Percentiles rank a stretch among this genome's conserved stretches.
These are phyloP conservation scores for Tetanocera ferruginea DNA, from an alignment of 2,888 invertebrate species.

Conservation along the genomic window DNA sequence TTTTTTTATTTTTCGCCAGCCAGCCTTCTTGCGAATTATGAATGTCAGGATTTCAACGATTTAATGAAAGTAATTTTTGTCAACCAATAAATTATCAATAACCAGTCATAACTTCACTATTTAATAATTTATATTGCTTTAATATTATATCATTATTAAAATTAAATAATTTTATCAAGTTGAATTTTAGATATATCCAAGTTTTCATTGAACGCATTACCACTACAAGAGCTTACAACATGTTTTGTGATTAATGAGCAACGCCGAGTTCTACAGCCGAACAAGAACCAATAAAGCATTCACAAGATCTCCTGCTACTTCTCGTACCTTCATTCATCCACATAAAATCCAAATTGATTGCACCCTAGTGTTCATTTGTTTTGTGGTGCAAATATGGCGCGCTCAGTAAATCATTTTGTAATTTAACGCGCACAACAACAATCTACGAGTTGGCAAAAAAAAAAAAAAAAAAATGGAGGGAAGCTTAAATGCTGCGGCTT, in stretches of 20 bases:
- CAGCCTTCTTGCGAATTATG: no score
- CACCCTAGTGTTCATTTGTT: conserved; percentile 36
- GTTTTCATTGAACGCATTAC: no score
- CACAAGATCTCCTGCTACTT: neutral
- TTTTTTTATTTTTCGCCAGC: no score
- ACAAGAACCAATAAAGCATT: neutral
- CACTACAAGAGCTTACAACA: neutral
- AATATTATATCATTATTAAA: no score
- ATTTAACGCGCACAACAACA: conserved; percentile 51
- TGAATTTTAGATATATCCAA: no score
- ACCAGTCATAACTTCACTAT: no score
- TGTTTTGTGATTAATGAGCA: conserved; percentile 6
- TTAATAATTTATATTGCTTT: no score
- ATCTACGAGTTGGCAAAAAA: conserved; percentile 19
- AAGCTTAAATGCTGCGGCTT: conserved; percentile 32
- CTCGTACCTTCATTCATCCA: neutral
- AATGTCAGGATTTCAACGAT: no score
- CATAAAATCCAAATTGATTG: conserved; percentile 30
- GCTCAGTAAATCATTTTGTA: conserved; percentile 51
- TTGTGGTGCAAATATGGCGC: conserved; percentile 24
- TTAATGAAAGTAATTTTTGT: no score
- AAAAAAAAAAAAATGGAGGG: neutral
- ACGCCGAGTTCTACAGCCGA: neutral
- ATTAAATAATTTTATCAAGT: no score
- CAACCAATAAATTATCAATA: no score